Base-by-base conservation (phyloP, 2,797 vertebrate species). In the Crocidura indochinensis region DNA sequence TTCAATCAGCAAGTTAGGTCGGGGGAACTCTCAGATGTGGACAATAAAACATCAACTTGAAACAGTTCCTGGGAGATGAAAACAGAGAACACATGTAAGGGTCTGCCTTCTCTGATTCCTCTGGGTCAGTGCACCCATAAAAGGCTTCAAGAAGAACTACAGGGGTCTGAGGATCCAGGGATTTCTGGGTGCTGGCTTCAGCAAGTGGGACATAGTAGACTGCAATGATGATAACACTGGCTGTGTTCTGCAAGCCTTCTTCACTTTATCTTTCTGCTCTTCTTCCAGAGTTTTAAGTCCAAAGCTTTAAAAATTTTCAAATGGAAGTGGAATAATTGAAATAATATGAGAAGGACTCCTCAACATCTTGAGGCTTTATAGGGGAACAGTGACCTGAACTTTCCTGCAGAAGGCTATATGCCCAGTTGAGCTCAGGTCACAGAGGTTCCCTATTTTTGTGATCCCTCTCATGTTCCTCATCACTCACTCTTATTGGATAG, bases 401-500 rank as follows among this genome's bases (percentile, higher is more conserved):
- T 6, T 12, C 2, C 8, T 2, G 20, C 24, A 22, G 67, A 26
- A n/a, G 2, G 29, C 47, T 51, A 3, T 15, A 24, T 26, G 4
- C n/a, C 9, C 6, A 26, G 73, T 53, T 22, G 17, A 10, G 75
- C 49, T 82, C 76, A 27, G 24, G 2, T 5, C 10, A 64, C 1
- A 0, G 8, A 47, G 87, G 38, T 62, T 27, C 2, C 24, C 11
- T 2, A 0, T 15, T 2, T 10, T 5, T 12, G 4, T 8, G 2
- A 8, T 19, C 14, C 15, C 6, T 22, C 29, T 47, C 2, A 19
- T 14, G 3, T 4, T 22, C 12, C 27, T 19, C 31, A 19, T 4
- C 38, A 19, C 69, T 8, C 38, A 14, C 19, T 8, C 44, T 44
- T 31, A 69, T 88, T 92, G 83, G 90, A 92, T 80, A 93, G 92